Evolutionary conservation across 2,113 vertebrate species (phyloP).

Genomic region (Anolis sagrei): DNA sequence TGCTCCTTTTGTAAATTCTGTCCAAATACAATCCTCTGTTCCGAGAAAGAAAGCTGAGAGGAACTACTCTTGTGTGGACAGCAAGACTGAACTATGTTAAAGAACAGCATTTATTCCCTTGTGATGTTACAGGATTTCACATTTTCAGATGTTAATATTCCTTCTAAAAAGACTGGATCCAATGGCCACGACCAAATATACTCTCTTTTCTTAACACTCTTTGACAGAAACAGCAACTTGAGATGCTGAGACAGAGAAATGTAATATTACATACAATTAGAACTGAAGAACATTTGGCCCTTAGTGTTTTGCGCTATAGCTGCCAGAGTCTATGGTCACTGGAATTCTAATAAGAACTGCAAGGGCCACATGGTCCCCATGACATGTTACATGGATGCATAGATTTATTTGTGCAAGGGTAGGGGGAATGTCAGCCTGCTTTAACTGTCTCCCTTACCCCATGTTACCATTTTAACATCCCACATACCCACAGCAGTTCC

Average conservation of each 20-base stretch:
- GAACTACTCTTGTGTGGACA: no score
- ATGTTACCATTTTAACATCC: background rate
- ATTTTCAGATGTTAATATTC: conserved; percentile 14
- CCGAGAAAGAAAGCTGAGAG: background rate
- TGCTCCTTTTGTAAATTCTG: conserved; percentile 44
- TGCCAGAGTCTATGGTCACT: no score
- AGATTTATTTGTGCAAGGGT: background rate
- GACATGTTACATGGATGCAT: background rate
- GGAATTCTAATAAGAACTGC: no score
- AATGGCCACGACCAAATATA: no score
- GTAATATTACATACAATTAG: no score
- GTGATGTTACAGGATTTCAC: background rate
- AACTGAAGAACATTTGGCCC: no score
- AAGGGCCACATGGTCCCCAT: background rate
- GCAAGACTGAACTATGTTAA: background rate
- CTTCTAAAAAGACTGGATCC: background rate
- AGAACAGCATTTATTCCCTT: accelerated
- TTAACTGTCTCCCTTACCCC: background rate
- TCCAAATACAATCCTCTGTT: conserved; percentile 28
- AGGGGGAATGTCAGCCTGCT: background rate
- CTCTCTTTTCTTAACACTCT: background rate
- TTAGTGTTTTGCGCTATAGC: no score
- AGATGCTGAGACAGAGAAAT: background rate
- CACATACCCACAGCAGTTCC: background rate
- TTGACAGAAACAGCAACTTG: background rate